A percentile compares a stretch with the other conserved stretches of the same genome.
Evolutionary conservation across 2,888 invertebrate genomes (phyloP).

Genomic region (Nemapogon koenigi): DNA sequence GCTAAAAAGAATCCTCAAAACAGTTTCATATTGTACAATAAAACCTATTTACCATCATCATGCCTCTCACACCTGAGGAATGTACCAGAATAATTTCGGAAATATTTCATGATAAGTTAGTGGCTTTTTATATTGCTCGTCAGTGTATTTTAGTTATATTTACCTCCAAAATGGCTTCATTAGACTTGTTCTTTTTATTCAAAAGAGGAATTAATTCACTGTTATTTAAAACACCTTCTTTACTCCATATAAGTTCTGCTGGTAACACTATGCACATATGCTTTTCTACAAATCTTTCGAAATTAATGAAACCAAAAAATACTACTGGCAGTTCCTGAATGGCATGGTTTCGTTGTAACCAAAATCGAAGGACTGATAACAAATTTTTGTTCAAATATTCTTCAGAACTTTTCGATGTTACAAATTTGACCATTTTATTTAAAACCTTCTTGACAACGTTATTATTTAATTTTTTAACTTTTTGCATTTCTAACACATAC

Average conservation of each 20-base stretch:
- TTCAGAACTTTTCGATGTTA: slow-evolving; percentile 28
- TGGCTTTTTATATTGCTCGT: no score
- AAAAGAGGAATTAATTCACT: slow-evolving; percentile 29
- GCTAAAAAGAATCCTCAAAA: no score
- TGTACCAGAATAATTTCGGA: no score
- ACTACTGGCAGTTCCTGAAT: slow-evolving; percentile 45
- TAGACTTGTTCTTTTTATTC: slow-evolving; percentile 20
- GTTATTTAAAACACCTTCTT: slow-evolving; percentile 29
- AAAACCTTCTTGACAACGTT: slow-evolving; percentile 48
- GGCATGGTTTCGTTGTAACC: slow-evolving; percentile 42
- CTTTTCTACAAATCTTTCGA: slow-evolving; percentile 40
- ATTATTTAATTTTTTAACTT: slow-evolving; percentile 52
- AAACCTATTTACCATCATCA: no score
- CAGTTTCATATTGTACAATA: no score
- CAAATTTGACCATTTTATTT: slow-evolving; percentile 29
- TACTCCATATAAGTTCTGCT: slow-evolving; percentile 42
- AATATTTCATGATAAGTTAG: no score
- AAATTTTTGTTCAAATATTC: slow-evolving; percentile 45
- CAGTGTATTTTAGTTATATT: no score
- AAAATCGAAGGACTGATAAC: slow-evolving; percentile 50
- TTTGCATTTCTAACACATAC: slow-evolving; percentile 56
- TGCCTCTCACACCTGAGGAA: no score
- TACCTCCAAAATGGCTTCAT: slow-evolving; percentile 34
- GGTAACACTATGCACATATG: slow-evolving; percentile 54
- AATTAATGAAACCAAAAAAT: slow-evolving; percentile 36